Conservation (phyloP, 2,888 invertebrate species). For the Herminia tarsipennalis region DNA sequence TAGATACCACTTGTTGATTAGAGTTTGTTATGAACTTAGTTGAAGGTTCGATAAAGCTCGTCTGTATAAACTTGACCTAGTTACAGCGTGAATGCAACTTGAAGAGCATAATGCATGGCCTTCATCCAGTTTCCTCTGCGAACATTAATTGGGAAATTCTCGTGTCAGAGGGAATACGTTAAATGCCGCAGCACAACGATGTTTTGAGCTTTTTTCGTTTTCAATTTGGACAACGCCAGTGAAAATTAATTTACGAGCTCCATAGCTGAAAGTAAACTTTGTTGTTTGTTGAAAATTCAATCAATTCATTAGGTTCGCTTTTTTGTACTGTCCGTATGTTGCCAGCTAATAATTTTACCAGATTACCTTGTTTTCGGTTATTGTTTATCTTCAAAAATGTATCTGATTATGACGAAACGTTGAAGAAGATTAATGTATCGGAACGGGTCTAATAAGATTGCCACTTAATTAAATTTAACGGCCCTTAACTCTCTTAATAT, state of each 20-base stretch:
- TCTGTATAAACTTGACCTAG: slow-evolving; percentile 58
- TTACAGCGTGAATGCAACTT: slow-evolving; percentile 46
- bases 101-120: slow-evolving; percentile 50
- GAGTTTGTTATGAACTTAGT: neutral
- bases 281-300: slow-evolving; percentile 25
- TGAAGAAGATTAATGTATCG: too few species aligned
- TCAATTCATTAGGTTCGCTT: too few species aligned
- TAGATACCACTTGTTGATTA: slow-evolving; percentile 7
- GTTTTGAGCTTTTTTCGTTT: neutral
- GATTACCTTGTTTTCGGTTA: too few species aligned
- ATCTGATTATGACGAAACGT: too few species aligned
- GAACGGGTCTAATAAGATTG: too few species aligned
- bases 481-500: slow-evolving; percentile 13
- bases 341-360: too few species aligned
- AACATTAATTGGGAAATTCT: slow-evolving; percentile 50
- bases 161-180: slow-evolving; percentile 47
- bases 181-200: slow-evolving; percentile 27
- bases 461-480: slow-evolving; percentile 9
- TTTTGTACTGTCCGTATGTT: too few species aligned
- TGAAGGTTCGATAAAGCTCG: slow-evolving; percentile 26
- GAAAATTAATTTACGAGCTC: too few species aligned
- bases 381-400: too few species aligned
- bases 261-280: slow-evolving; percentile 7
- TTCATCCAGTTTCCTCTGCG: slow-evolving; percentile 55
- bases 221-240: too few species aligned